Evolutionary conservation across 2,888 invertebrate genomes (phyloP).

Genomic region (Pomacea canaliculata): DNA sequence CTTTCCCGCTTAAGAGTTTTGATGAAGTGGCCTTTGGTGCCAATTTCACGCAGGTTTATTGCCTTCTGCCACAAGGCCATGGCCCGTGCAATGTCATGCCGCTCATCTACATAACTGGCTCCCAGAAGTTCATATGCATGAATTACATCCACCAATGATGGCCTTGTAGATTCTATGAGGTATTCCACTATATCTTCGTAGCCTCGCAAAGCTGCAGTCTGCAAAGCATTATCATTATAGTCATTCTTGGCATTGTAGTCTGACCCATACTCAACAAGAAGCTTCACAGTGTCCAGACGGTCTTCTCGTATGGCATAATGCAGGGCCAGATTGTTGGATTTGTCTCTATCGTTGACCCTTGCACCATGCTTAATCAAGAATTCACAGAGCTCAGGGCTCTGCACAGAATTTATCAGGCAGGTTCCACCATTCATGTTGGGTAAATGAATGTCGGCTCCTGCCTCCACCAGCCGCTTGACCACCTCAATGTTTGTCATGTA

Average conservation of each 20-base stretch:
- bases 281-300: slow-evolving; percentile 83
- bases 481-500: slow-evolving; percentile 77
- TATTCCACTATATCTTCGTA: slow-evolving; percentile 72
- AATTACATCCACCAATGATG: slow-evolving; percentile 78
- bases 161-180: slow-evolving; percentile 71
- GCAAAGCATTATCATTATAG: slow-evolving; percentile 89
- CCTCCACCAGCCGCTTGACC: slow-evolving; percentile 62
- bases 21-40: slow-evolving; percentile 37
- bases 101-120: slow-evolving; percentile 88
- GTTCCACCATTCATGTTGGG: slow-evolving; percentile 93
- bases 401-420: slow-evolving; percentile 92
- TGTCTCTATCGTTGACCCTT: slow-evolving; percentile 87
- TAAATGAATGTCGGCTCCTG: slow-evolving; percentile 75
- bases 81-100: slow-evolving; percentile 76
- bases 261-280: slow-evolving; percentile 84
- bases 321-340: slow-evolving; percentile 90
- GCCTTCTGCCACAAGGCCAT: slow-evolving; percentile 80
- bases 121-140: slow-evolving; percentile 91
- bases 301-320: slow-evolving; percentile 87
- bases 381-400: slow-evolving; percentile 84
- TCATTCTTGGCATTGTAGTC: slow-evolving; percentile 79
- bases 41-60: slow-evolving; percentile 75
- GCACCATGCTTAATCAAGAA: slow-evolving; percentile 85
- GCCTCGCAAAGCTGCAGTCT: slow-evolving; percentile 87
- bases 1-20: slow-evolving; percentile 27